Evolutionary conservation across 2,797 vertebrate genomes (phyloP), one percentile per base, ranked within the genome.

Genomic region (Labeo calbasu): DNA sequence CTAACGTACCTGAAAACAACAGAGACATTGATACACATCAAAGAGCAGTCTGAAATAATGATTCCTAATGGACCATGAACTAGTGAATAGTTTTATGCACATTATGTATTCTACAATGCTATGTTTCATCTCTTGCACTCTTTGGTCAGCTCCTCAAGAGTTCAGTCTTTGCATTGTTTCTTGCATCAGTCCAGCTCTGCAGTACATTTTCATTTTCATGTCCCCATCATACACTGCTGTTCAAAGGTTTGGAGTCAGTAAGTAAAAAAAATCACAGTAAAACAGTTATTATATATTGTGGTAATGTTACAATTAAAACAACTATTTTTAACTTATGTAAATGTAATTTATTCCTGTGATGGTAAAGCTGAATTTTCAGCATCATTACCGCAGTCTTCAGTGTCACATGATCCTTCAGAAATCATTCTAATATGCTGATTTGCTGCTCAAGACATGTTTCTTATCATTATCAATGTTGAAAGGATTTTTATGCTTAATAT

Each of bases 41-140:
- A 81, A 81, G 66, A 57, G 10, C 36, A 59, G 51, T 48, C 23
- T 46, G 66, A 70, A 55, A 80, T 79, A 79, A 79, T 79, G 63
- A 51, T 53, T 53, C 63, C 59, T 79, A 79, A 79, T 80, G 78
- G 46, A 79, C 25, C 59, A 46, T 53, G n/a, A 11, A 53, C 19
- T 53, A 23, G 19, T 53, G 13, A 57, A 80, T 23, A 40, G 19
- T 79, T 57, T 17, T 43, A 25, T 32, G 79, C 57, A 63, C 57
- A 77, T 46, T 77, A 77, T 28, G 14, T 12, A 43, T 43, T 77
- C 53, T 59, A 23, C 32, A 59, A 15, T 59, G 50, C 50, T 19
- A 2, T 55, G 72, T 36, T 75, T 75, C 50, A 75, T 75, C 50
- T 75, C 72, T 32, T 36, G 28, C 28, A 75, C 13, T 71, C 32